Base-by-base conservation (phyloP, 2,888 invertebrate genomes). In the Morpho achilles region DNA sequence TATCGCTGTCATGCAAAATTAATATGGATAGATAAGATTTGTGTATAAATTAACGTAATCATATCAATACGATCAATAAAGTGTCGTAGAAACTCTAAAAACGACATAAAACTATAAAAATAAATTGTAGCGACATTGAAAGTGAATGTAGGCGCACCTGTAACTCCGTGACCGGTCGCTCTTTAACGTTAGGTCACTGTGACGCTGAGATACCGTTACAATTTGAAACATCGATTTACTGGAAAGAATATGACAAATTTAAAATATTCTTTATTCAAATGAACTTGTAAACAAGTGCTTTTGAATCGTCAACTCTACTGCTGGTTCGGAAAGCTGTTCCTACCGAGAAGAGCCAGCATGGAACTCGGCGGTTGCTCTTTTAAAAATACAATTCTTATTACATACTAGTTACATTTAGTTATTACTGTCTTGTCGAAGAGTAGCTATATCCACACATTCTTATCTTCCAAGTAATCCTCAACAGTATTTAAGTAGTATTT, bases 141-240 rank as follows among this genome's bases (percentile, higher is more conserved):
- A 88, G 87, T 87, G 87, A 87, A 85, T 73, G 84, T 71, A 71
- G 73, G 73, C 79, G 83, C 87, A 85, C 87, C 86, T 87, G 87
- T 79, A 79, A 76, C 77, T 66, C 70, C 80, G 79, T 83, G 87
- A 82, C 85, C 85, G 78, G 78, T 75, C 74, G 70, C 74, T 75
- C 74, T 76, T 82, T 77, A 79, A 80, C 75, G 76, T 71, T 80
- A 71, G 84, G 82, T 84, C 84, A 83, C 84, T 75, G 79, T 80
- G 79, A 79, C 83, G 81, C 66, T 70, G 70, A 68, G 63, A 69
- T 77, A 79, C 87, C 84, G 86, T 86, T 87, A 82, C 69, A 75
- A 76, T 16, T 53, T 70, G 70, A 67, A 65, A 71, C 69, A 67
- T 69, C 64, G 65, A 66, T 67, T 70, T 67, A 66, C 60, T 54